Conservation (phyloP, 2,113 vertebrate species). For the Sylvietta virens region DNA sequence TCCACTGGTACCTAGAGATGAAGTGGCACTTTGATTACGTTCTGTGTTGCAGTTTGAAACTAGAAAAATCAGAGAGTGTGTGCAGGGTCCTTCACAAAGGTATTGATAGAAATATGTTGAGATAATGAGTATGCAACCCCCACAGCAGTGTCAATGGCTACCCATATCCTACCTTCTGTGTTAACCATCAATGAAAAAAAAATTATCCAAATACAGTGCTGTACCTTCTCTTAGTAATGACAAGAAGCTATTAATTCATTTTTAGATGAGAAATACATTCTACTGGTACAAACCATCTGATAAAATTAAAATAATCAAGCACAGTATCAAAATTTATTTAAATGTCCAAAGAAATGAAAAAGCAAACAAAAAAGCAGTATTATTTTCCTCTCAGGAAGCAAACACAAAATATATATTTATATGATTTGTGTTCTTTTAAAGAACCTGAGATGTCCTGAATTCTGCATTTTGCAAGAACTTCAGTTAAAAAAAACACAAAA, state of each 20-base stretch:
- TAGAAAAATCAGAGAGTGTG: neutral
- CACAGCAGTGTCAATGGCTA: neutral
- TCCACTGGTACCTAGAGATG: neutral
- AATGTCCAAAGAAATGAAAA: neutral
- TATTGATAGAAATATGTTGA: neutral
- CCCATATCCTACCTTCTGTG: neutral
- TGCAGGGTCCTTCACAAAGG: neutral
- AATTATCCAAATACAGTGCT: neutral
- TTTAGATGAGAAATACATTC: neutral
- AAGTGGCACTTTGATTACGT: neutral
- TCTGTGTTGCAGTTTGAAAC: neutral
- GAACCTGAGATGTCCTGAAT: neutral
- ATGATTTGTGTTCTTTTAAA: neutral
- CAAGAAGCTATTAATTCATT: neutral
- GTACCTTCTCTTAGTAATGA: neutral
- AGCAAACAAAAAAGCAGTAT: neutral
- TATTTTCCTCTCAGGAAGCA: neutral
- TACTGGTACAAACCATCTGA: neutral
- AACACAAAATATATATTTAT: neutral
- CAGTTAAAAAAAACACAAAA: neutral
- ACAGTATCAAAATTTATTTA: neutral
- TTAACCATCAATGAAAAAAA: neutral
- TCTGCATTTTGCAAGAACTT: neutral
- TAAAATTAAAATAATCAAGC: neutral
- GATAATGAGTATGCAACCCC: neutral